Conservation (phyloP, 1,140 invertebrate species). For the Wasmannia auropunctata region DNA sequence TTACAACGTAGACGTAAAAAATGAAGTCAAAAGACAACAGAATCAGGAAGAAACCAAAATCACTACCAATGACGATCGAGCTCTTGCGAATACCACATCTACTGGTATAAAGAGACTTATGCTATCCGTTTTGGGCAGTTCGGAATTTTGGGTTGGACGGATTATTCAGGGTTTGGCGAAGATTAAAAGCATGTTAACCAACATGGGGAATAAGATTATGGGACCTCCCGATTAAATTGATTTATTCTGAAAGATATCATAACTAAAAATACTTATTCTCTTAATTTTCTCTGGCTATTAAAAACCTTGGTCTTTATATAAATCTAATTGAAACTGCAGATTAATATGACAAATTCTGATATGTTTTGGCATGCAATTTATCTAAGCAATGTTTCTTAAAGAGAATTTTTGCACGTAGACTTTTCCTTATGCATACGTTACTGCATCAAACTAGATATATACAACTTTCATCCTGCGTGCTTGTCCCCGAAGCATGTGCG, state of each 20-base stretch:
- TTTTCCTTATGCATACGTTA: background rate
- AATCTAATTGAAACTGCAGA: background rate
- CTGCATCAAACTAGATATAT: background rate
- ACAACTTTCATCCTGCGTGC: constrained; percentile 19
- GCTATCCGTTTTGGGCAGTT: constrained; percentile 76
- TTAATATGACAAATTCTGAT: background rate
- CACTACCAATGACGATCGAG: constrained; percentile 71
- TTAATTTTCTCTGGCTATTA: constrained; percentile 16
- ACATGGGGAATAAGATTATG: constrained; percentile 66
- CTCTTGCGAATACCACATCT: constrained; percentile 64
- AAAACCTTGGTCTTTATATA: background rate
- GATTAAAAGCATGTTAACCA: constrained; percentile 74
- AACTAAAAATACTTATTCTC: constrained; percentile 5
- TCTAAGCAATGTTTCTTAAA: background rate
- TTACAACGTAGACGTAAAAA: constrained; percentile 81
- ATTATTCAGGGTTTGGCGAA: constrained; percentile 75
- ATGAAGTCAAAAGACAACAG: constrained; percentile 82
- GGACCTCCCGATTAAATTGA: constrained; percentile 12
- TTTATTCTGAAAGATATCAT: background rate
- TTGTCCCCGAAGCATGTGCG: background rate
- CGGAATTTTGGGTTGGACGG: constrained; percentile 73
- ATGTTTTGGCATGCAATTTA: background rate
- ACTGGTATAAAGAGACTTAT: constrained; percentile 81
- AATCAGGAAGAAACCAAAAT: constrained; percentile 62
- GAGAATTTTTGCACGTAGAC: background rate